phyloP scores from a whole-genome alignment of 2,113 vertebrate species.

The Boulengeromyrus knoepffleri region DNA sequence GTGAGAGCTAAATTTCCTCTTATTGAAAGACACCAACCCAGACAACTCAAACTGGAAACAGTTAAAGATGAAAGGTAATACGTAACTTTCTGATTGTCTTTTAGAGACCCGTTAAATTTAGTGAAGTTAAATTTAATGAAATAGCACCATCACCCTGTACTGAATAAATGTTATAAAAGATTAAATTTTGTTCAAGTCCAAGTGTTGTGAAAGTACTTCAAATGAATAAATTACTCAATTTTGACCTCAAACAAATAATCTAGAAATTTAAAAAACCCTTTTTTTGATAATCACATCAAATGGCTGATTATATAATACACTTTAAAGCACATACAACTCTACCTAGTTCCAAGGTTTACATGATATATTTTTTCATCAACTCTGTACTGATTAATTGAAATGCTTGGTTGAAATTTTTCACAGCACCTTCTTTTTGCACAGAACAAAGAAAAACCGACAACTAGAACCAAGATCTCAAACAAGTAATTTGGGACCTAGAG shows the following conservation, averaged over 20 bases:
- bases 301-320: neutral
- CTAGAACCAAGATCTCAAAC: constrained; percentile 32
- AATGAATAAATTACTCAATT: neutral
- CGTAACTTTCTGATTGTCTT: constrained; percentile 20
- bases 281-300: neutral
- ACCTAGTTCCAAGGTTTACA: neutral
- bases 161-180: neutral
- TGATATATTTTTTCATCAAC: neutral
- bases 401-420: neutral
- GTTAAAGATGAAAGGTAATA: constrained; percentile 22
- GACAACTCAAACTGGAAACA: constrained; percentile 4
- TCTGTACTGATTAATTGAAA: neutral
- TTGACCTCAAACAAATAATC: neutral
- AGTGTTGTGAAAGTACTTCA: neutral
- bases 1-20: constrained; percentile 69
- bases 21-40: neutral
- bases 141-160: neutral
- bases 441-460: constrained; percentile 20
- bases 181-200: neutral
- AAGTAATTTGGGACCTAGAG: constrained; percentile 34
- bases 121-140: neutral
- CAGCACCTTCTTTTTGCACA: constrained; percentile 42
- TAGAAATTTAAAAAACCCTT: neutral
- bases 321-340: neutral
- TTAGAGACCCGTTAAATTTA: neutral